Base-by-base conservation (phyloP, 2,888 invertebrate genomes). In the Malacosoma neustria region DNA sequence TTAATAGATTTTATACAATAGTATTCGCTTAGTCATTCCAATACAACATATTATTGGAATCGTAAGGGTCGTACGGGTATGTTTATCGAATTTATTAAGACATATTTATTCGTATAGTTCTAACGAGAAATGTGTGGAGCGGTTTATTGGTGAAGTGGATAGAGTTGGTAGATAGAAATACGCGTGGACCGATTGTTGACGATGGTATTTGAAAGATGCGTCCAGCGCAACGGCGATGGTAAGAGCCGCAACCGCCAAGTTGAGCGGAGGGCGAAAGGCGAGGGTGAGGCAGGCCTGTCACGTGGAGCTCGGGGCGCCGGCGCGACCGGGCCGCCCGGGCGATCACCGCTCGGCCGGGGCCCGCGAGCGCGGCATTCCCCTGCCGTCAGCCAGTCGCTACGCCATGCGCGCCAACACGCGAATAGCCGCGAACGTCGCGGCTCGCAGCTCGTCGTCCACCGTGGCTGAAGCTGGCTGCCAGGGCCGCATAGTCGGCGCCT, bases 251-350 rank as follows among this genome's bases (percentile, higher is more conserved):
- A 49, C 44, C 41, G 49, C 42, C 40, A 30, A 37, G 43, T 35
- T 46, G 48, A 29, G 43, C 33, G 30, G 42, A 48, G 54, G 49
- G 54, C 40, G 48, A 41, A 46, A 54, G 49, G 46, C 46, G 46
- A 41, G 53, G 54, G 63, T 65, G 67, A 67, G 70, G 63, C 57
- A 68, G 60, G 53, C 57, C 61, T 63, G 71, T 72, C 75, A 72
- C 74, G 77, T 63, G 69, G 67, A 69, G 73, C 71, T 72, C 62
- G 59, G 62, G 54, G 72, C 71, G 72, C 72, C 80, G 80, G 77
- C 84, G 77, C 80, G 80, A 71, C 71, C 76, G 71, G 77, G 76
- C 61, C 73, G 75, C 71, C 75, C 72, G 70, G 71, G 72, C 60
- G 43, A 52, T 54, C 54, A 60, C 51, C 57, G 54, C 55, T 59